Base-by-base conservation (phyloP, 2,113 vertebrate genomes). In the Lophius piscatorius region DNA sequence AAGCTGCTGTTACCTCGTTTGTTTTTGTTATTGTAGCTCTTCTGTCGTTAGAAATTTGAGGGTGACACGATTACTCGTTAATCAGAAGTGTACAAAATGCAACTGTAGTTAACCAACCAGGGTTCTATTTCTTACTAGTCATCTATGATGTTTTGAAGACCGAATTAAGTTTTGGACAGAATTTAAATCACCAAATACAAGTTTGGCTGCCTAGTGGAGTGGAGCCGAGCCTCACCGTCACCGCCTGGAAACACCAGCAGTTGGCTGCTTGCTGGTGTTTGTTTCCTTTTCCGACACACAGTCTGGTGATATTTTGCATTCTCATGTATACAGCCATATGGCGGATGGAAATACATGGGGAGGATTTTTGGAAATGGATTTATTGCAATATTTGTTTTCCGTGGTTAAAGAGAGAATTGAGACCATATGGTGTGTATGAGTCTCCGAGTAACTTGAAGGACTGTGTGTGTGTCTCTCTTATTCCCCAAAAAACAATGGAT, bases 261-360 rank as follows among this genome's bases (percentile, higher is more conserved):
- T 59, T 71, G 64, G 68, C 82, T 50, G 61, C 14, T 35, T 41
- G 46, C 29, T 71, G 26, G 42, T 39, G 50, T 67, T 75, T 44
- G 50, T 77, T 80, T 74, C 42, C 51, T 60, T 31, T 61, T 80
- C 62, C 70, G 70, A 69, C 28, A 16, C 44, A n/a, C 22, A 29
- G 41, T 48, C 59, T 67, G 70, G 70, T 66, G 45, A 67, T 51
- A 62, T 65, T 68, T 65, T 65, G 46, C 23, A 28, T 28, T 28
- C 9, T 28, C 26, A 28, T 28, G n/a, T n/a, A n/a, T n/a, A n/a
- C n/a, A n/a, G n/a, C n/a, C n/a, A n/a, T 9, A 9, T 28, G 26
- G 26, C 5, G 9, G 26, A 28, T 44, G 24, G 22, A 49, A 76
- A 54, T 69, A 23, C 36, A 14, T 5, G 0, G 18, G 21, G 14